A percentile compares a stretch with the other conserved stretches of the same genome.
Conservation (phyloP, 2,797 vertebrate genomes). For the Poeciliopsis paucimaculata region DNA sequence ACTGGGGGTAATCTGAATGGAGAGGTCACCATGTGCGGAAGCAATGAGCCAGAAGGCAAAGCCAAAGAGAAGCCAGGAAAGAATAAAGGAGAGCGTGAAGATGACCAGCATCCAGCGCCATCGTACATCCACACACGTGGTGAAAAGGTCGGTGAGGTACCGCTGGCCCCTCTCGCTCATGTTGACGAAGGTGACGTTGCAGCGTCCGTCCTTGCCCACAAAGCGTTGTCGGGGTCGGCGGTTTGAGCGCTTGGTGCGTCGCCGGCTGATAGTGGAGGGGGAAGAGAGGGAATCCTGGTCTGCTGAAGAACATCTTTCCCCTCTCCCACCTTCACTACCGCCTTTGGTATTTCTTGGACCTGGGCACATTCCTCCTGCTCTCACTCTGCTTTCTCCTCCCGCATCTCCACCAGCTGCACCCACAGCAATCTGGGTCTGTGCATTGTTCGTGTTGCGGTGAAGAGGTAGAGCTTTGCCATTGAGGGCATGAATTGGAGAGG, state of each 20-base stretch:
- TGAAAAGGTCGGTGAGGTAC: slow-evolving; percentile 92
- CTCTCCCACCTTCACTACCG: slow-evolving; percentile 63
- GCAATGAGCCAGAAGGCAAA: slow-evolving; percentile 94
- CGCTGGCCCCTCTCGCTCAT: slow-evolving; percentile 91
- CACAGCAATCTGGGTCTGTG: slow-evolving; percentile 60
- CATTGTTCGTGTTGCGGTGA: slow-evolving; percentile 68
- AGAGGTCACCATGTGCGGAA: slow-evolving; percentile 82
- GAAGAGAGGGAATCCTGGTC: slow-evolving; percentile 66
- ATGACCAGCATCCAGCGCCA: slow-evolving; percentile 96
- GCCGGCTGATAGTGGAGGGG: slow-evolving; percentile 59
- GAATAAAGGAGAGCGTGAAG: slow-evolving; percentile 92
- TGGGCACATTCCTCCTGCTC: slow-evolving; percentile 61
- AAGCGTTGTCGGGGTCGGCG: slow-evolving; percentile 81
- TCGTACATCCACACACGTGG: slow-evolving; percentile 93
- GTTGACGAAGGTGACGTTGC: slow-evolving; percentile 90
- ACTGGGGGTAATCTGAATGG: slow-evolving; percentile 63
- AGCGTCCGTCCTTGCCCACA: slow-evolving; percentile 86
- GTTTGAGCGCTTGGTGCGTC: slow-evolving; percentile 60
- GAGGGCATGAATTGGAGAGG: slow-evolving; percentile 67
- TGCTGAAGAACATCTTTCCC: slow-evolving; percentile 52
- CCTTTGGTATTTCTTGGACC: slow-evolving; percentile 57
- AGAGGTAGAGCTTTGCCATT: slow-evolving; percentile 75
- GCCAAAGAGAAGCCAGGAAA: slow-evolving; percentile 94
- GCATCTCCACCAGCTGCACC: slow-evolving; percentile 51
- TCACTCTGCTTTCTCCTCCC: slow-evolving; percentile 69